Evolutionary conservation across 2,888 invertebrate genomes (phyloP).

Genomic region (Caenorhabditis angaria): DNA sequence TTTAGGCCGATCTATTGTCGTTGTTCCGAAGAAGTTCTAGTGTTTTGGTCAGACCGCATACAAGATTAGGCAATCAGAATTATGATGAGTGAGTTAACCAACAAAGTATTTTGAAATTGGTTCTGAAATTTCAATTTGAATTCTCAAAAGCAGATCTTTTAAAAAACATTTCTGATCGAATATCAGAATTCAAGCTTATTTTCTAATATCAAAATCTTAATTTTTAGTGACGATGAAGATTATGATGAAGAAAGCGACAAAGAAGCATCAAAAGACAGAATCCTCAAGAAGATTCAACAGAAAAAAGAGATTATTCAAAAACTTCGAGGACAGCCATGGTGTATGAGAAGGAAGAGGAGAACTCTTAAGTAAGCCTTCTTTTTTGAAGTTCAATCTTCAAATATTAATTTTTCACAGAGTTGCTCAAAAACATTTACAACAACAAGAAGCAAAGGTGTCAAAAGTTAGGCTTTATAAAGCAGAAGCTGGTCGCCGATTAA

Average conservation of each 20-base stretch:
- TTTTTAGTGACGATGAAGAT: constrained; percentile 63
- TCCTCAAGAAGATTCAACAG: constrained; percentile 72
- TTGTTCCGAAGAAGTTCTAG: constrained; percentile 69
- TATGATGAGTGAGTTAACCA: constrained; percentile 48
- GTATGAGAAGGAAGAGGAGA: constrained; percentile 72
- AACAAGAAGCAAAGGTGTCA: constrained; percentile 73
- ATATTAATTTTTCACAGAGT: too few species aligned
- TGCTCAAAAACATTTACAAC: constrained; percentile 72
- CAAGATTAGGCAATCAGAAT: constrained; percentile 39
- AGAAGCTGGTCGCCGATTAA: constrained; percentile 76
- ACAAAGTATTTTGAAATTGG: neutral
- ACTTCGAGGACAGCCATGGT: constrained; percentile 73
- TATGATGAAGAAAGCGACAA: constrained; percentile 64
- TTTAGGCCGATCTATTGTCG: constrained; percentile 68
- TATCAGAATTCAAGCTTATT: too few species aligned
- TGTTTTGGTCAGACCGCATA: constrained; percentile 55
- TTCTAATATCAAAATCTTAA: neutral
- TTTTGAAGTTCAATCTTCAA: neutral
- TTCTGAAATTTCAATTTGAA: neutral
- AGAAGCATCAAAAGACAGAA: constrained; percentile 62
- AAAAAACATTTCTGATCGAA: neutral
- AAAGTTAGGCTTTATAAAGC: constrained; percentile 72
- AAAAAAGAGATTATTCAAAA: constrained; percentile 73
- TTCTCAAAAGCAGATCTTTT: neutral
- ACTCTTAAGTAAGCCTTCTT: constrained; percentile 59